phyloP scores from a whole-genome alignment of 2,797 vertebrate species.

The Tachyglossus aculeatus region DNA sequence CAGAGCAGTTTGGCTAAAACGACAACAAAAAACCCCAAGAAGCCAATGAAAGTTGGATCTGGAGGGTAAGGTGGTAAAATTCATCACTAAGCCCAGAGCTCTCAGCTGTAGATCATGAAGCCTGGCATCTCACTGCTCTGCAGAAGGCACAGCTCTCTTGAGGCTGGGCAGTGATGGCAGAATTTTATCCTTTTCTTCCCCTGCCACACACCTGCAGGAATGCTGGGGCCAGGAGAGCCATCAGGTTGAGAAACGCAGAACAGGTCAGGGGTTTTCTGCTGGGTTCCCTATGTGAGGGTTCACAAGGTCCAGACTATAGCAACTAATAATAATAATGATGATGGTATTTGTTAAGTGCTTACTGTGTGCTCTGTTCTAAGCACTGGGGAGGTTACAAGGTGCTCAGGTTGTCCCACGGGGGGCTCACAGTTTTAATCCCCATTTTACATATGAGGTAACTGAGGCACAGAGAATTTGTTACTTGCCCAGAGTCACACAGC shows the following conservation, averaged over 20 bases:
- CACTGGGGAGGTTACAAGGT: too few species aligned
- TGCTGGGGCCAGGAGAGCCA: too few species aligned
- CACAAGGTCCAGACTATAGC: not conserved
- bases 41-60: not conserved
- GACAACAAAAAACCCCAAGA: not conserved
- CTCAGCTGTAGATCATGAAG: not conserved
- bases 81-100: not conserved
- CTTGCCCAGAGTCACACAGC: too few species aligned
- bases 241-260: not conserved
- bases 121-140: not conserved
- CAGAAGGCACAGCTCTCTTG: not conserved
- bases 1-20: conserved; percentile 1
- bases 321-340: too few species aligned
- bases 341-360: too few species aligned
- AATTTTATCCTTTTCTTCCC: not conserved
- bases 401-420: too few species aligned
- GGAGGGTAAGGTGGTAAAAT: not conserved
- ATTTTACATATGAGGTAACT: too few species aligned
- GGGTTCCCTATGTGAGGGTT: not conserved
- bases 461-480: too few species aligned
- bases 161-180: not conserved
- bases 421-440: too few species aligned
- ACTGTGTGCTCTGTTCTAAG: too few species aligned
- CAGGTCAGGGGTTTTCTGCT: not conserved
- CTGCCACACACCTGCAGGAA: too few species aligned